A percentile compares a stretch with the other conserved stretches of the same genome.
Evolutionary conservation across 2,888 invertebrate genomes (phyloP).

Genomic region (Mythimna pallens): DNA sequence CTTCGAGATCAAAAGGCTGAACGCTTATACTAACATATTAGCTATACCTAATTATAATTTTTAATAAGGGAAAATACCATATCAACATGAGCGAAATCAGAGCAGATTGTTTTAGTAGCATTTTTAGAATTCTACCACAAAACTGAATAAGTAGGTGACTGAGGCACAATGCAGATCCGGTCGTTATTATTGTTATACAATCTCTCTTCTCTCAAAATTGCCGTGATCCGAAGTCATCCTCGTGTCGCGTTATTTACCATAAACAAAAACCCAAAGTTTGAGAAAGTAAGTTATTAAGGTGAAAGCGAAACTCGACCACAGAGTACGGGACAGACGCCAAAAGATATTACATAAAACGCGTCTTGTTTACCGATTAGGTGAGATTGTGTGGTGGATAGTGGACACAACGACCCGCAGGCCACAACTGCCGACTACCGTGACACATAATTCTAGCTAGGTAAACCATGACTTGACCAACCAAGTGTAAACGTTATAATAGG

Average conservation of each 20-base stretch:
- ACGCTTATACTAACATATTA: too few relatives aligned
- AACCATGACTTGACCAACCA: constrained; percentile 13
- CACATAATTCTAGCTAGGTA: constrained; percentile 32
- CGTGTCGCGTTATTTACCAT: constrained; percentile 59
- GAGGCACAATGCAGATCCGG: constrained; percentile 61
- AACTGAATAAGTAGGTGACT: background rate
- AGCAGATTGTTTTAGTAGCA: background rate
- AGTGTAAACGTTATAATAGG: background rate
- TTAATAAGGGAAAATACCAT: too few relatives aligned
- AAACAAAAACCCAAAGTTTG: constrained; percentile 76
- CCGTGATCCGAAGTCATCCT: constrained; percentile 59
- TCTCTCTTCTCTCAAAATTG: constrained; percentile 40
- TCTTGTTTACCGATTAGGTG: constrained; percentile 83
- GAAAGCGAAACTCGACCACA: constrained; percentile 85
- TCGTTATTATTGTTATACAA: constrained; percentile 48
- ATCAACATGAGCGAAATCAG: too few relatives aligned
- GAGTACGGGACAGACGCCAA: constrained; percentile 75
- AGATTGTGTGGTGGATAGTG: constrained; percentile 71
- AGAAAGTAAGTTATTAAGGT: constrained; percentile 84
- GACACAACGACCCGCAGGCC: constrained; percentile 59
- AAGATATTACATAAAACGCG: constrained; percentile 83
- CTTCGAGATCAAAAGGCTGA: too few relatives aligned
- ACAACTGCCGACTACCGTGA: constrained; percentile 35
- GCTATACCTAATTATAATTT: too few relatives aligned
- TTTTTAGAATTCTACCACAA: constrained; percentile 1